Evolutionary conservation across 1,140 invertebrate genomes (phyloP).

Genomic region (Lutraria rhynchaena): DNA sequence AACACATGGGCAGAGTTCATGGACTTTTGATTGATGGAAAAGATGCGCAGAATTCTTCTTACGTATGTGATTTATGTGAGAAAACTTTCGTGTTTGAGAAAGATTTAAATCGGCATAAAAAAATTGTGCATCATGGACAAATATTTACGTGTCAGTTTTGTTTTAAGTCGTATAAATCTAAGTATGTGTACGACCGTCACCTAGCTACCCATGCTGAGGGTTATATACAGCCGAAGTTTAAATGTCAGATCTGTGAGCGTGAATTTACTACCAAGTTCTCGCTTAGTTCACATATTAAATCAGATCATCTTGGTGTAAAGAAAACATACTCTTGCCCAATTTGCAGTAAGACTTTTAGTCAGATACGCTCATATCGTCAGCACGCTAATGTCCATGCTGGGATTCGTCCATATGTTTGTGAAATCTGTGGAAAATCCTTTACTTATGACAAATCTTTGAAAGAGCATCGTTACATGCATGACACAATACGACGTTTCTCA

Average conservation of each 20-base stretch:
- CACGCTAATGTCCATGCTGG: constrained; percentile 77
- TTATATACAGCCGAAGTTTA: constrained; percentile 67
- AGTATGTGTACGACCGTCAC: constrained; percentile 64
- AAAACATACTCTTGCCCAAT: constrained; percentile 70
- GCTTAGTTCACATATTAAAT: constrained; percentile 70
- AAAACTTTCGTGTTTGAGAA: constrained; percentile 72
- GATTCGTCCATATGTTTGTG: constrained; percentile 71
- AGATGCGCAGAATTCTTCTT: constrained; percentile 50
- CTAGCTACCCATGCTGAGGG: constrained; percentile 65
- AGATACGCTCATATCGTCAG: constrained; percentile 70
- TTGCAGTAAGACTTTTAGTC: constrained; percentile 76
- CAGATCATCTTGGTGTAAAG: constrained; percentile 70
- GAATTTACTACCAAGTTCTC: constrained; percentile 72
- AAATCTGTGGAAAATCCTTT: constrained; percentile 72
- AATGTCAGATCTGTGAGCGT: constrained; percentile 73
- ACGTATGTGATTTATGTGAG: constrained; percentile 67
- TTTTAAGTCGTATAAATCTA: constrained; percentile 69
- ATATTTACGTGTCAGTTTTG: constrained; percentile 68
- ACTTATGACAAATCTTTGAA: constrained; percentile 73
- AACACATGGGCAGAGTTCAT: constrained; percentile 49
- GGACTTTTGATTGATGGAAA: constrained; percentile 39
- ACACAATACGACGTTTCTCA: constrained; percentile 64
- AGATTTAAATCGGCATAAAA: constrained; percentile 68
- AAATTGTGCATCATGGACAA: constrained; percentile 62
- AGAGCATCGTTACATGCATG: constrained; percentile 73